Base-by-base conservation (phyloP, 1,140 invertebrate species). In the Bombus fervidus region DNA sequence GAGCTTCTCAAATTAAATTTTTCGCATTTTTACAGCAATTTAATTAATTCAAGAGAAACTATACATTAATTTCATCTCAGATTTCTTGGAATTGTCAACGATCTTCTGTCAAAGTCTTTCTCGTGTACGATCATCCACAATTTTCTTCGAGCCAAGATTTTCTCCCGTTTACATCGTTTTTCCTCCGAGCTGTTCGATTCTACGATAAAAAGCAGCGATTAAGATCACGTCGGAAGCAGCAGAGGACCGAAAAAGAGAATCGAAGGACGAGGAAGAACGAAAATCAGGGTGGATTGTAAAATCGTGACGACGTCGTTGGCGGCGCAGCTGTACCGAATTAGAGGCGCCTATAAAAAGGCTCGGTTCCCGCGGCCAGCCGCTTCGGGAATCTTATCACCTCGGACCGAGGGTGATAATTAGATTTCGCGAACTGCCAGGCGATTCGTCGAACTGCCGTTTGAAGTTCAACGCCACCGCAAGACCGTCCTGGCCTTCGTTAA, bases 261-360 rank as follows among this genome's bases (percentile, higher is more conserved):
- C n/a, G 22, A n/a, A 37, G 37, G 69, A 71, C 25, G 37, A 8
- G 34, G 0, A 73, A 15, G 4, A n/a, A 31, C 12, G 39, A 18
- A 18, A 47, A 75, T 53, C 43, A 73, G 9, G 31, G n/a, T 22
- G 2, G 37, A 73, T 72, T 18, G 25, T 76, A 76, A 64, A 64
- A 78, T 43, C 57, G 28, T 8, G 47, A 53, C 37, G 22, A 47
- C 66, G 66, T 74, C 39, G 81, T 83, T 41, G 72, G 34, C 34
- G 81, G 34, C 43, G 81, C 81, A 83, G 81, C 81, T 83, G 81
- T 77, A 77, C 12, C 62, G 73, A 83, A 77, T 83, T 83, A 83
- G 73, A 68, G 73, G 43, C 71, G 62, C 43, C 43, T 68, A 69
- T 77, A 77, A 83, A 83, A 83, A 83, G 37, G 69, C 53, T 53